phyloP scores from a whole-genome alignment of 1,140 invertebrate species.

The Agrypnia vestita region DNA sequence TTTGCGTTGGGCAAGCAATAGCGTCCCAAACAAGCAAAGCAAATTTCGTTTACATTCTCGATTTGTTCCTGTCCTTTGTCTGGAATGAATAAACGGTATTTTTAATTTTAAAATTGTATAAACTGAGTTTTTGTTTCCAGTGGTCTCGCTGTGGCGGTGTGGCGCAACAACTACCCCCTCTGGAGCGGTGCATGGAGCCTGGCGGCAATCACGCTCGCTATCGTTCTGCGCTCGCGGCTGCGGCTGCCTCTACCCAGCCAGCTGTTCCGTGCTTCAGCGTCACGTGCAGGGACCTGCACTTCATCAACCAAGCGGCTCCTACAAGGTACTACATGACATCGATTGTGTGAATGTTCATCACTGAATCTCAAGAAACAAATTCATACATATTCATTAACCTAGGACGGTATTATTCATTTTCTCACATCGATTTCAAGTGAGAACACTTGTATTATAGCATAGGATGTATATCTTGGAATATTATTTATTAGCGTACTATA shows the following conservation, averaged over 20 bases:
- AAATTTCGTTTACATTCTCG: constrained; percentile 47
- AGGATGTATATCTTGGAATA: too few relatives aligned
- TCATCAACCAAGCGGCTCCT: constrained; percentile 68
- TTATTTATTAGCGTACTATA: too few relatives aligned
- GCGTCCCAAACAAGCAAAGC: too few relatives aligned
- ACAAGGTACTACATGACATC: constrained; percentile 63
- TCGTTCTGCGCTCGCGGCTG: constrained; percentile 66
- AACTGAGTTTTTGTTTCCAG: constrained; percentile 60
- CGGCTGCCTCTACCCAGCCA: constrained; percentile 67
- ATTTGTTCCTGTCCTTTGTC: neutral
- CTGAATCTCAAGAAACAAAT: too few relatives aligned
- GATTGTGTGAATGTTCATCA: neutral
- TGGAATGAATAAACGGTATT: too few relatives aligned
- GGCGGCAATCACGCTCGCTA: constrained; percentile 71
- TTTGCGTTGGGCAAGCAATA: too few relatives aligned
- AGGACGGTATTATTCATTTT: too few relatives aligned
- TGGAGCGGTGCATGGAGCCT: constrained; percentile 71
- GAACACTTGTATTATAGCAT: too few relatives aligned
- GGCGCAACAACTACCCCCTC: constrained; percentile 68
- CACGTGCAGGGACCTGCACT: constrained; percentile 70
- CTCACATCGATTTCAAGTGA: too few relatives aligned
- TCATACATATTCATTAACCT: too few relatives aligned
- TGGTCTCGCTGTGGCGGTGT: constrained; percentile 68
- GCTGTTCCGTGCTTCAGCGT: constrained; percentile 70
- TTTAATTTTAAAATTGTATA: neutral